These are phyloP conservation scores for Apoderus coryli DNA, from an alignment of 2,888 invertebrate species.

Conservation along the genomic window DNA sequence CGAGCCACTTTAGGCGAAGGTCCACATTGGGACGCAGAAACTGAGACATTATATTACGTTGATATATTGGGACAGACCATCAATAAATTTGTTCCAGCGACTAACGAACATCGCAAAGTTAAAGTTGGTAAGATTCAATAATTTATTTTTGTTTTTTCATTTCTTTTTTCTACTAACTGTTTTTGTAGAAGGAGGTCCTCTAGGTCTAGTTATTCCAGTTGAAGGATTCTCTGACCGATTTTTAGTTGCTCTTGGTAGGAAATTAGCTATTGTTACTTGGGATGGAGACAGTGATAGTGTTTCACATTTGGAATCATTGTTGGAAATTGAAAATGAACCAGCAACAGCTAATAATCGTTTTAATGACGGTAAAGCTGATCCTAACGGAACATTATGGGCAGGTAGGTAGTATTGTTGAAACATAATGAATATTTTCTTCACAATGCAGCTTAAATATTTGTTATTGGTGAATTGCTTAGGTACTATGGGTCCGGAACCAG, in stretches of 20 bases:
- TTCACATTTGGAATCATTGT: slow-evolving; percentile 36
- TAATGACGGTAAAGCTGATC: slow-evolving; percentile 72
- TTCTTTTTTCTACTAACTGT: background rate
- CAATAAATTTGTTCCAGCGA: slow-evolving; percentile 22
- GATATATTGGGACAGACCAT: slow-evolving; percentile 36
- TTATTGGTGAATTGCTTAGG: slow-evolving; percentile 18
- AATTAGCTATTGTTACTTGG: slow-evolving; percentile 48
- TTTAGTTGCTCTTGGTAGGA: slow-evolving; percentile 44
- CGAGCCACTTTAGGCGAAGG: slow-evolving; percentile 49
- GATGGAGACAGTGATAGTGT: slow-evolving; percentile 40
- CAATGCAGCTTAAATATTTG: background rate
- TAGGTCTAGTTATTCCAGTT: slow-evolving; percentile 47
- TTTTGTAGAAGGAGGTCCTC: slow-evolving; percentile 14
- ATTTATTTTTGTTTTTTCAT: background rate
- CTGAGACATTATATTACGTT: slow-evolving; percentile 49
- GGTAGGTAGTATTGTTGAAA: too few relatives aligned
- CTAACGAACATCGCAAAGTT: slow-evolving; percentile 21
- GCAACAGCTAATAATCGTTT: slow-evolving; percentile 41
- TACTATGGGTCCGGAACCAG: slow-evolving; percentile 22
- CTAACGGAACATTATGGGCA: slow-evolving; percentile 51
- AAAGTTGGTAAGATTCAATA: slow-evolving; percentile 19
- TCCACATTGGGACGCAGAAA: slow-evolving; percentile 52
- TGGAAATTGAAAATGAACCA: slow-evolving; percentile 40
- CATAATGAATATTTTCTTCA: too few relatives aligned
- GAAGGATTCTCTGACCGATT: slow-evolving; percentile 45